Evolutionary conservation across 2,888 invertebrate genomes (phyloP).

Genomic region (Calliopum simillimum): DNA sequence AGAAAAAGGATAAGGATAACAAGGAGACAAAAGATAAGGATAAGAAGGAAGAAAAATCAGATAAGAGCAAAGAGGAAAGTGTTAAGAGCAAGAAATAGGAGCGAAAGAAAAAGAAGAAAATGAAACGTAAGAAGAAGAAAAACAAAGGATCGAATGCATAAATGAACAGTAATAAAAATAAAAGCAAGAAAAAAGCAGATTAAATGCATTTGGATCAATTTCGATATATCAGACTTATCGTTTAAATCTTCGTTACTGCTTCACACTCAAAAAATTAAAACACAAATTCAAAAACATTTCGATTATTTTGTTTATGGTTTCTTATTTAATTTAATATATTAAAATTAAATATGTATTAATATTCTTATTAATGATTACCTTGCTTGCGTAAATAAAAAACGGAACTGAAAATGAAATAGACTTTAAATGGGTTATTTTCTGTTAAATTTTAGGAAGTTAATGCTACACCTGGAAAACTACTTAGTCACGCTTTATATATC

Average conservation of each 20-base stretch:
- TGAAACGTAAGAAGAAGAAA: constrained; percentile 60
- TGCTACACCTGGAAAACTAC: no score
- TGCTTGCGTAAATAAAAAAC: constrained; percentile 13
- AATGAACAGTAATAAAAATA: background rate
- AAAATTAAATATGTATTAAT: constrained; percentile 14
- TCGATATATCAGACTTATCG: background rate
- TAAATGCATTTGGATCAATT: background rate
- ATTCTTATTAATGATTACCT: constrained; percentile 12
- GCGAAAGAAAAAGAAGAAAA: constrained; percentile 61
- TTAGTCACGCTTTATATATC: no score
- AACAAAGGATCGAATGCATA: constrained; percentile 27
- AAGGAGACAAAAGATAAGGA: constrained; percentile 77
- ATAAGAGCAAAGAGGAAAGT: constrained; percentile 74
- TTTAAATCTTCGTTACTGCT: no score
- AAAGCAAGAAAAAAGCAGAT: background rate
- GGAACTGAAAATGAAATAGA: constrained; percentile 5
- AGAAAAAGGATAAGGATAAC: constrained; percentile 79
- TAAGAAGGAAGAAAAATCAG: constrained; percentile 75
- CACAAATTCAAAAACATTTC: background rate
- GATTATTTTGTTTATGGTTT: constrained; percentile 12
- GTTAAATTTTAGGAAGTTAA: no score
- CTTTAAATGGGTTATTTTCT: no score
- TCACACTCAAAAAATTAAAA: no score
- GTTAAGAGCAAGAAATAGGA: constrained; percentile 67
- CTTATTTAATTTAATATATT: background rate